Evolutionary conservation across 2,797 vertebrate genomes (phyloP).

Genomic region (Enteromius treurensis): DNA sequence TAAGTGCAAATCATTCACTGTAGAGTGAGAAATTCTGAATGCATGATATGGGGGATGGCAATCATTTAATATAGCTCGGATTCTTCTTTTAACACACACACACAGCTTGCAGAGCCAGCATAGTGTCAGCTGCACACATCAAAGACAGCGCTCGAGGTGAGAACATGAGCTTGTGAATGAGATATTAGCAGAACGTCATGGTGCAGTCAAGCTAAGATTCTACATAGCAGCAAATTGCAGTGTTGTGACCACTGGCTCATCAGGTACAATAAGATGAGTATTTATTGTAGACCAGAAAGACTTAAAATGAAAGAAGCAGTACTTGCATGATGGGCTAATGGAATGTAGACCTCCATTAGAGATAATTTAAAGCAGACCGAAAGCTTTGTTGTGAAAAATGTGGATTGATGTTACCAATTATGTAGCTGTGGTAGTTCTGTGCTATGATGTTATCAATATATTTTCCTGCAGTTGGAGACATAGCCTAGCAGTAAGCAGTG

Average conservation of each 20-base stretch:
- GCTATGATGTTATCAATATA: slow-evolving; percentile 30
- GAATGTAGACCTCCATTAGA: slow-evolving; percentile 39
- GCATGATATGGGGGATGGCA: slow-evolving; percentile 62
- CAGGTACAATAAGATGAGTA: slow-evolving; percentile 32
- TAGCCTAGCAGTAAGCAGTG: not conserved
- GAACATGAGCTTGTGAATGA: slow-evolving; percentile 86
- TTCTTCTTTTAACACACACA: slow-evolving; percentile 68
- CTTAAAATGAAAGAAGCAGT: slow-evolving; percentile 3
- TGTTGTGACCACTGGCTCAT: slow-evolving; percentile 37
- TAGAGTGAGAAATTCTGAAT: slow-evolving; percentile 49
- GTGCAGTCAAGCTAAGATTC: slow-evolving; percentile 20
- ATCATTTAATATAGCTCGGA: slow-evolving; percentile 70
- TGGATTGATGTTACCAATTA: slow-evolving; percentile 42
- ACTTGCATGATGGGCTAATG: slow-evolving; percentile 38
- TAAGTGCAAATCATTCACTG: slow-evolving; percentile 30
- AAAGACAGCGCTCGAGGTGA: slow-evolving; percentile 87
- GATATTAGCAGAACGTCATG: slow-evolving; percentile 75
- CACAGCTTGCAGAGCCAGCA: slow-evolving; percentile 84
- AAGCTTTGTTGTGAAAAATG: slow-evolving; percentile 28
- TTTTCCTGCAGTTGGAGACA: not conserved
- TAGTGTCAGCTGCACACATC: slow-evolving; percentile 88
- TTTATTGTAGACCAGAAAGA: slow-evolving; percentile 14
- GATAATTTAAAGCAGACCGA: slow-evolving; percentile 43
- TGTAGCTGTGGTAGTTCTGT: slow-evolving; percentile 7
- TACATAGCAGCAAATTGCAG: slow-evolving; percentile 25